Evolutionary conservation across 2,113 vertebrate genomes (phyloP).

Genomic region (Tonatia bakeri): DNA sequence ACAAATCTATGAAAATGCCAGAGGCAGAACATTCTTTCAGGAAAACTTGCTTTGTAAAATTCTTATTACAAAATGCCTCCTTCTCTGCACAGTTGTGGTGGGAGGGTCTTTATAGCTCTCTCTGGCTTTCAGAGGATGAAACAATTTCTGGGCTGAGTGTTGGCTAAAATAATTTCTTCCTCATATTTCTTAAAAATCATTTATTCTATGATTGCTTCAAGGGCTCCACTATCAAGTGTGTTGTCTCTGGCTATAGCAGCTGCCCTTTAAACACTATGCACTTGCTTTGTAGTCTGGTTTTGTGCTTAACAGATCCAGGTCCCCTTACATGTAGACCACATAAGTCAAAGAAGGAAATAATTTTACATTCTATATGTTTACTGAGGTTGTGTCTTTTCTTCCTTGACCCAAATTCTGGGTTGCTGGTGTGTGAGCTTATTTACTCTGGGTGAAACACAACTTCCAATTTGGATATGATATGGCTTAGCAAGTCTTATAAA

Average conservation of each 20-base stretch:
- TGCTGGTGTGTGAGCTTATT: slow-evolving; percentile 39
- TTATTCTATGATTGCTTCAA: slow-evolving; percentile 30
- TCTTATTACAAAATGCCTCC: slow-evolving; percentile 44
- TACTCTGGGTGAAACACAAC: slow-evolving; percentile 53
- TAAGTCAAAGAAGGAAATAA: slow-evolving; percentile 50
- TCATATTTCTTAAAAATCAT: slow-evolving; percentile 57
- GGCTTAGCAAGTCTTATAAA: slow-evolving; percentile 53
- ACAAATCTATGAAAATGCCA: slow-evolving; percentile 54
- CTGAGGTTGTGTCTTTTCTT: background rate
- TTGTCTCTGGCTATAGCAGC: background rate
- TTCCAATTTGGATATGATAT: slow-evolving; percentile 54
- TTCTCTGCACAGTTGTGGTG: slow-evolving; percentile 15
- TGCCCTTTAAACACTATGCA: background rate
- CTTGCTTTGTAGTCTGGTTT: background rate
- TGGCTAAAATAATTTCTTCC: slow-evolving; percentile 13
- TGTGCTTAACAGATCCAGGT: background rate
- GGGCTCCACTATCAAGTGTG: background rate
- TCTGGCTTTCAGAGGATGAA: slow-evolving; percentile 3
- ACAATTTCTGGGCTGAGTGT: slow-evolving; percentile 31
- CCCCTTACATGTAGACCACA: slow-evolving; percentile 18
- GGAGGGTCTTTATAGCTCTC: slow-evolving; percentile 11
- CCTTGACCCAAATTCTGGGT: slow-evolving; percentile 41
- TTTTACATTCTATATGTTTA: slow-evolving; percentile 46
- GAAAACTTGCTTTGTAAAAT: slow-evolving; percentile 55
- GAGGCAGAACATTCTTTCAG: slow-evolving; percentile 50